These are phyloP conservation scores for Chaetodon trifasciatus DNA, from an alignment of 2,797 vertebrate genomes.

Conservation along the genomic window DNA sequence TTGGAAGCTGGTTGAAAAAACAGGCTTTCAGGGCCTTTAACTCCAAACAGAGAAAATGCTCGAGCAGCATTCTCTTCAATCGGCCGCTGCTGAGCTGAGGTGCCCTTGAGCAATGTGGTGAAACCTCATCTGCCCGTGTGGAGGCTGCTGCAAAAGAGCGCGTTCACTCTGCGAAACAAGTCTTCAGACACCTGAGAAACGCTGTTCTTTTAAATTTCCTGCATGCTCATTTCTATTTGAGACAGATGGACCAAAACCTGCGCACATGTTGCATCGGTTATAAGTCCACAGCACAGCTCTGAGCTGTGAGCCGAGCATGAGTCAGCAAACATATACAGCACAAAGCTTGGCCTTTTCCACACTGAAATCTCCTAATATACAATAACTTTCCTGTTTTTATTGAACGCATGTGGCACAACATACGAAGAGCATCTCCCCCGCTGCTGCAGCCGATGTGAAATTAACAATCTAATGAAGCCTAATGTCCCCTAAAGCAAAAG, in stretches of 20 bases:
- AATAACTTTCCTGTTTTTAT: neutral
- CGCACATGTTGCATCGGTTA: neutral
- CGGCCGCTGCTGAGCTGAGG: conserved; percentile 24
- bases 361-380: neutral
- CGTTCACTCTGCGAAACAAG: neutral
- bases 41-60: conserved; percentile 25
- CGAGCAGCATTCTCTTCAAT: neutral
- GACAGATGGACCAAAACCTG: conserved; percentile 4
- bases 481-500: conserved; percentile 39
- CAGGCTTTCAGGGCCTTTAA: conserved; percentile 1
- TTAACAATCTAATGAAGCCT: conserved; percentile 39
- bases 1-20: neutral
- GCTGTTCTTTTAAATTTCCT: conserved; percentile 23
- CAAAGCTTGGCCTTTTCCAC: neutral
- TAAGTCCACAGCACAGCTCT: conserved; percentile 5
- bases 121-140: conserved; percentile 24
- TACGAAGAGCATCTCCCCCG: neutral
- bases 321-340: conserved; percentile 20
- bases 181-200: conserved; percentile 5
- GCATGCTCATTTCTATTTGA: conserved; percentile 10
- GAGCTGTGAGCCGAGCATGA: neutral
- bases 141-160: neutral
- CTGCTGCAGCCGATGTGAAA: too few relatives aligned
- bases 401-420: neutral
- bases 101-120: conserved; percentile 57